phyloP scores from a whole-genome alignment of 2,888 invertebrate species.

The Drosophila stalkeri region DNA sequence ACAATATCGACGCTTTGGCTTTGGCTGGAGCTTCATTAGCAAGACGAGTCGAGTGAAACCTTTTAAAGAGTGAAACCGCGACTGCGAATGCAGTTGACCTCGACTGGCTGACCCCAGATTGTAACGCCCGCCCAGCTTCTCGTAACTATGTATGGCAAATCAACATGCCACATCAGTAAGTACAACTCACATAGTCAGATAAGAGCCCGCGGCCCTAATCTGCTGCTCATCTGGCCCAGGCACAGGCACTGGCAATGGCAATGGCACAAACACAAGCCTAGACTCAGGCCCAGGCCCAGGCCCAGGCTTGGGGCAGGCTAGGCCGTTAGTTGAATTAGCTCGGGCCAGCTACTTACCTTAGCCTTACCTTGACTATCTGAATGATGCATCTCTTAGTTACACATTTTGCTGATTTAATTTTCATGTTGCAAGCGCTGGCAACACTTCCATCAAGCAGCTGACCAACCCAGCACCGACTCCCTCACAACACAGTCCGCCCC shows the following conservation, averaged over 20 bases:
- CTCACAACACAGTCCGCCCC: not conserved
- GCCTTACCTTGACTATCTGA: constrained; percentile 65
- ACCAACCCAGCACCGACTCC: constrained; percentile 45
- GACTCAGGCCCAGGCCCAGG: constrained; percentile 15
- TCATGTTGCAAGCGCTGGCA: constrained; percentile 61
- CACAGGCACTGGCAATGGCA: constrained; percentile 12
- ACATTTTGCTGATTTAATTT: constrained; percentile 79
- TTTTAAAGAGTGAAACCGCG: constrained; percentile 79
- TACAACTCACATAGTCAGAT: constrained; percentile 53
- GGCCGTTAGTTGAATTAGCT: constrained; percentile 77
- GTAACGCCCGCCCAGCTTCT: constrained; percentile 76
- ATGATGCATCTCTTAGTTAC: constrained; percentile 71
- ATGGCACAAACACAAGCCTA: not conserved
- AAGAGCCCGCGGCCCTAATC: constrained; percentile 45
- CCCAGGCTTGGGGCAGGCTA: constrained; percentile 19
- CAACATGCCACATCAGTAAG: constrained; percentile 57
- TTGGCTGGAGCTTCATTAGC: constrained; percentile 72
- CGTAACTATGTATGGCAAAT: constrained; percentile 68
- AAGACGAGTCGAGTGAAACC: constrained; percentile 71
- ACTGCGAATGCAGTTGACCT: constrained; percentile 76
- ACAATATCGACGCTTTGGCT: constrained; percentile 73
- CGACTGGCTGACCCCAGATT: constrained; percentile 74
- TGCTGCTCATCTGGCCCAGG: constrained; percentile 40
- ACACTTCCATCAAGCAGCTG: constrained; percentile 62
- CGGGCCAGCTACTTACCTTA: constrained; percentile 60